These are phyloP conservation scores for Catocala fraxini DNA, from an alignment of 2,888 invertebrate species.

Conservation along the genomic window DNA sequence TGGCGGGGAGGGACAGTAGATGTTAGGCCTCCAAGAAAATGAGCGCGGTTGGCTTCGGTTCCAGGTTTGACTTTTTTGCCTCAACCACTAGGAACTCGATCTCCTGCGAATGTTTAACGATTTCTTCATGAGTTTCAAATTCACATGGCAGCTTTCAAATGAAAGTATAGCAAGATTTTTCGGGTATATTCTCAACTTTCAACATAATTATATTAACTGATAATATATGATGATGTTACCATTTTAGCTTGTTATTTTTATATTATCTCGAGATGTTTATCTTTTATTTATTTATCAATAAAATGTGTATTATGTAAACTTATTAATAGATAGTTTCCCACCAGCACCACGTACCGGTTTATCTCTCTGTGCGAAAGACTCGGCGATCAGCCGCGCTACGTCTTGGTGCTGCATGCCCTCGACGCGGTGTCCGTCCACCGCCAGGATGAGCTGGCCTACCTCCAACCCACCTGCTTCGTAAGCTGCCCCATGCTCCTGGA, in stretches of 20 bases:
- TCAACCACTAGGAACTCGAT: conserved; percentile 98
- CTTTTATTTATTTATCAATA: too few relatives aligned
- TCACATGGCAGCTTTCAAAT: too few relatives aligned
- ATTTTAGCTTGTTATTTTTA: too few relatives aligned
- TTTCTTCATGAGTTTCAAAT: too few relatives aligned
- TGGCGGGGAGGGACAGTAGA: conserved; percentile 95
- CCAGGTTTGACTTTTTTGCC: conserved; percentile 96
- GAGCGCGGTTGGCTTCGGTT: conserved; percentile 96
- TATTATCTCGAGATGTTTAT: too few relatives aligned
- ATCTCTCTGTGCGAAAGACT: conserved; percentile 96
- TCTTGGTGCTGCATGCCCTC: conserved; percentile 95
- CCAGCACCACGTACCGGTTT: conserved; percentile 81
- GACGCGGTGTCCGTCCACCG: conserved; percentile 94
- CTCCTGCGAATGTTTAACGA: conserved; percentile 84
- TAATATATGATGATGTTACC: too few relatives aligned
- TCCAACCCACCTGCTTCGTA: conserved; percentile 97
- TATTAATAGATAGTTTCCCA: too few relatives aligned
- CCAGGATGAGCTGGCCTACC: conserved; percentile 97
- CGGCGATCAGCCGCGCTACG: conserved; percentile 96
- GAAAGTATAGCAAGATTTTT: too few relatives aligned
- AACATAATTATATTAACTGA: too few relatives aligned
- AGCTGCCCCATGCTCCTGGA: conserved; percentile 97
- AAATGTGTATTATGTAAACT: too few relatives aligned
- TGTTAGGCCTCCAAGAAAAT: conserved; percentile 98
- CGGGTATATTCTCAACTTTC: too few relatives aligned